phyloP scores from a whole-genome alignment of 2,797 vertebrate species.

The Peromyscus aztecus region DNA sequence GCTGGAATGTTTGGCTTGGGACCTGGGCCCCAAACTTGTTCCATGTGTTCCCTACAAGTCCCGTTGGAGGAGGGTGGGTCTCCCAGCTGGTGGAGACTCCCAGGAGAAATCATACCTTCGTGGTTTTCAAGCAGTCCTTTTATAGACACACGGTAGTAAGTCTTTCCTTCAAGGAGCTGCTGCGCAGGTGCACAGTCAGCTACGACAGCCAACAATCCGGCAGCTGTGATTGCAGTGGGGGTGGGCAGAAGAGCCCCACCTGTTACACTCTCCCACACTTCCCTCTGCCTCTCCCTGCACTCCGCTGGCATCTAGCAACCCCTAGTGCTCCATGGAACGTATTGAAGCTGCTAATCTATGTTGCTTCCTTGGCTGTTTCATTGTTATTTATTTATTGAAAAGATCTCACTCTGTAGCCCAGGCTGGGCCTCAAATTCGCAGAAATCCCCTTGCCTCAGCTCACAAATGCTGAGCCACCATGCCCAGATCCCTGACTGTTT shows the following conservation, averaged over 20 bases:
- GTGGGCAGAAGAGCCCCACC: fast-evolving
- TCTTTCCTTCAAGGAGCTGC: constrained; percentile 2
- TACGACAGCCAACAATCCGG: not conserved
- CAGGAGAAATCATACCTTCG: not conserved
- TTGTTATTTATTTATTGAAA: not conserved
- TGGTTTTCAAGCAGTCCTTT: not conserved
- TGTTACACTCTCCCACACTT: not conserved
- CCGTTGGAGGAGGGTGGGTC: not conserved
- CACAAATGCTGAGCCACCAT: not conserved
- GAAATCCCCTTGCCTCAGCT: not conserved
- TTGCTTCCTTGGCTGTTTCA: not conserved
- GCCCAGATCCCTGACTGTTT: not conserved
- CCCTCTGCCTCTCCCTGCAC: not conserved
- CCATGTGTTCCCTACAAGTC: not conserved
- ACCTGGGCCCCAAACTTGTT: constrained; percentile 3
- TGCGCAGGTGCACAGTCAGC: not conserved
- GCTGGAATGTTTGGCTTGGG: constrained; percentile 22
- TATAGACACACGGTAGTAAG: not conserved
- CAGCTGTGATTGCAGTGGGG: not conserved
- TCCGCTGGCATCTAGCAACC: not conserved
- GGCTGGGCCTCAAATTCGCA: not conserved
- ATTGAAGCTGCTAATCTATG: not conserved
- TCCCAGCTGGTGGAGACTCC: not conserved
- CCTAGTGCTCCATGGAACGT: not conserved
- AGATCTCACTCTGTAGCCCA: not conserved